A percentile compares a stretch with the other conserved stretches of the same genome.
phyloP scores from a whole-genome alignment of 2,797 vertebrate genomes.

The Sorex maritimensis region DNA sequence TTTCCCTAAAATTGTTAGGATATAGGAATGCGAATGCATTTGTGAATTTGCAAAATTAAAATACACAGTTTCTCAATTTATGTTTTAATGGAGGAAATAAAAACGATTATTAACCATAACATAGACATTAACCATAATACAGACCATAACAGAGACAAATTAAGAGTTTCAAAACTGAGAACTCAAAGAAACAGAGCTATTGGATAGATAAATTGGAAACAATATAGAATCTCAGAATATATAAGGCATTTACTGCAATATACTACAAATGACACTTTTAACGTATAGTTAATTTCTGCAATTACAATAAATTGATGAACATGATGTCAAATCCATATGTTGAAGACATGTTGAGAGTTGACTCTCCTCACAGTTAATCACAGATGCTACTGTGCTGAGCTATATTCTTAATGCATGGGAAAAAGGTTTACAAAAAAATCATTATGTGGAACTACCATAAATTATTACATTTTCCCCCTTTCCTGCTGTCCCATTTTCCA shows the following conservation, averaged over 20 bases:
- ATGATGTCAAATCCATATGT: background rate
- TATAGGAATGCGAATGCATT: background rate
- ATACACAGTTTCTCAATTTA: background rate
- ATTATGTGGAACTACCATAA: background rate
- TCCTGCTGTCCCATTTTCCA: constrained; percentile 43
- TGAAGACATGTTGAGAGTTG: background rate
- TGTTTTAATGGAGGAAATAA: constrained; percentile 16
- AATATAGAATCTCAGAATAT: background rate
- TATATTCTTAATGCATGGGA: background rate
- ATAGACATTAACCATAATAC: background rate
- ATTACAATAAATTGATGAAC: background rate
- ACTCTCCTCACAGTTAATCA: constrained; percentile 19
- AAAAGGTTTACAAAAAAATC: constrained; percentile 55
- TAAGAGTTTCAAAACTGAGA: background rate
- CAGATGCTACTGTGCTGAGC: background rate
- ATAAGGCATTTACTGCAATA: background rate
- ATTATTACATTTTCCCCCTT: constrained; percentile 25
- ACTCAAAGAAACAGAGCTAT: background rate
- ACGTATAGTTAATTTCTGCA: background rate
- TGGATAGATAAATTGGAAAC: background rate
- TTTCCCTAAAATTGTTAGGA: background rate
- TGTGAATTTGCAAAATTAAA: background rate
- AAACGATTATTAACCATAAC: background rate
- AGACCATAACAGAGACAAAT: background rate
- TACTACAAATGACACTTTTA: background rate